A percentile compares a stretch with the other conserved stretches of the same genome.
phyloP scores from a whole-genome alignment of 2,113 vertebrate genomes.

The Crocuta crocuta region DNA sequence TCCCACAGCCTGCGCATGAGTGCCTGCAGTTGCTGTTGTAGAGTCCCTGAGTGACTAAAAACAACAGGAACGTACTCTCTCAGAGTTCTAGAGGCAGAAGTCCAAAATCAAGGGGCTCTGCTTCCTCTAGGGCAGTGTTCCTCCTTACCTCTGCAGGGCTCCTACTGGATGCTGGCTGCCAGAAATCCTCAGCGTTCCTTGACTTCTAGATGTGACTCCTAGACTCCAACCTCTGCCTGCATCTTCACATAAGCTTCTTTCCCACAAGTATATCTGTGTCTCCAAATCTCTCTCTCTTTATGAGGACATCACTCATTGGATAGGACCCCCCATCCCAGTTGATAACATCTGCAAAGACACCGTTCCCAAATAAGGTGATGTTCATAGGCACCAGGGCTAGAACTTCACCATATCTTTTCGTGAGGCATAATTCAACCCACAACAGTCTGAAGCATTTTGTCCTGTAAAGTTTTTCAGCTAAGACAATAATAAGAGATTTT shows the following conservation, averaged over 20 bases:
- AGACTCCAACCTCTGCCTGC: not conserved
- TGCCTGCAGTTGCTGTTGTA: not conserved
- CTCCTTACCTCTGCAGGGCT: not conserved
- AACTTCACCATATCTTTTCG: not conserved
- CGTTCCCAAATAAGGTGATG: not conserved
- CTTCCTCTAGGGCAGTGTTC: not conserved
- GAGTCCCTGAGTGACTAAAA: not conserved
- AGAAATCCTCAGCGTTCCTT: not conserved
- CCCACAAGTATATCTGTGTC: not conserved
- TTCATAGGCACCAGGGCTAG: not conserved
- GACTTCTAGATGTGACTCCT: not conserved
- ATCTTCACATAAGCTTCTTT: not conserved
- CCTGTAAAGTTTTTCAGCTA: not conserved
- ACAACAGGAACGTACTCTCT: not conserved
- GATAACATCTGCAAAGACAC: not conserved
- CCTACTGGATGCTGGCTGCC: not conserved
- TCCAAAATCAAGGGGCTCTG: not conserved
- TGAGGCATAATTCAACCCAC: not conserved
- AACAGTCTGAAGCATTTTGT: not conserved
- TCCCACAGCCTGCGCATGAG: not conserved
- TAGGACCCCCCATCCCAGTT: not conserved
- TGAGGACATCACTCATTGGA: not conserved
- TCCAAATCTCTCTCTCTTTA: not conserved
- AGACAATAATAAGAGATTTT: constrained; percentile 14
- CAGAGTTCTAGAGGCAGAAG: not conserved